Base-by-base conservation (phyloP, 2,888 invertebrate genomes). In the Ephialtes manifestator region DNA sequence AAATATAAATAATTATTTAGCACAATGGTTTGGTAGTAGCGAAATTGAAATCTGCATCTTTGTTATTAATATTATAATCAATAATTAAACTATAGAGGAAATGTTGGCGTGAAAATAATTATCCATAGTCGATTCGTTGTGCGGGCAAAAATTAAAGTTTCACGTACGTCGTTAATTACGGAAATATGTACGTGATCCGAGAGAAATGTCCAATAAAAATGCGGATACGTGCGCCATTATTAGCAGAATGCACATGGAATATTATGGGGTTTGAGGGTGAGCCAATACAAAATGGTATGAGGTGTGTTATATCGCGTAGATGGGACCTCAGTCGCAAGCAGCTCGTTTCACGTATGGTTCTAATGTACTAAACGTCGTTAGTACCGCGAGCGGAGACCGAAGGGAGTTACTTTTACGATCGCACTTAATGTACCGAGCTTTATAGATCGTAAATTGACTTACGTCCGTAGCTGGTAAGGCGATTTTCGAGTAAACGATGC, bases 361-460 rank as follows among this genome's bases (percentile, higher is more conserved):
- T 71, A 79, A 79, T 79, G 63, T 63, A 79, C 35, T 53, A n/a
- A 39, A 43, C 24, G 67, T 79, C 71, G 63, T 71, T 71, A 79
- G 79, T 79, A 46, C 48, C 28, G 68, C 35, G 60, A 48, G 20
- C 70, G 53, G 51, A 39, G 18, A 53, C 35, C 35, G 18, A n/a
- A 46, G 55, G 35, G 35, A 20, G 63, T 75, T 65, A 58, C 67
- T 84, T 86, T 84, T 81, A 86, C 81, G 83, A 84, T 74, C 72
- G 80, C 77, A 86, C 79, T 86, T 78, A 77, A 79, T 80, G 76
- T 78, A 81, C 75, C 80, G 86, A 58, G 74, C 77, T 86, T 86
- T 84, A 84, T 84, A 65, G 81, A 72, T 78, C 86, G 77, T 86
- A 81, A 86, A 86, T 86, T 80, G 74, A 77, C 77, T 81, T 81